Conservation (phyloP, 2,888 invertebrate genomes). For the Spialia ferax region DNA sequence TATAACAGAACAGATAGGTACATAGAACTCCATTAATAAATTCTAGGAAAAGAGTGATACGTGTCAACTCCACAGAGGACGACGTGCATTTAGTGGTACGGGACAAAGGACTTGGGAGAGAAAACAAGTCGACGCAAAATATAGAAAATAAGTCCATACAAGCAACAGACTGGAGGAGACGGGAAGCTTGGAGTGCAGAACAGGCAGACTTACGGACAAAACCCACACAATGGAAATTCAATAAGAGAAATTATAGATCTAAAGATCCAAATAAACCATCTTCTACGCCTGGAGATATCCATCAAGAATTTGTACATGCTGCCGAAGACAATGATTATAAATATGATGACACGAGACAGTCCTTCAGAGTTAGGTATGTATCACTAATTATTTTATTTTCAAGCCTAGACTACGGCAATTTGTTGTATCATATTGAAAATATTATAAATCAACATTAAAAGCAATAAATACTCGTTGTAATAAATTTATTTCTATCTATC, state of each 20-base stretch:
- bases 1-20: conserved; percentile 76
- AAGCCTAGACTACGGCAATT: no score
- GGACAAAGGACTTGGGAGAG: conserved; percentile 90
- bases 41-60: conserved; percentile 91
- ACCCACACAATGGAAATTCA: conserved; percentile 91
- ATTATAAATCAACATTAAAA: no score
- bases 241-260: conserved; percentile 87
- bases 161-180: conserved; percentile 92
- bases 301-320: conserved; percentile 80
- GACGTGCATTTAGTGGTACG: conserved; percentile 91
- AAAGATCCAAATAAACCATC: conserved; percentile 82
- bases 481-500: no score
- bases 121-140: conserved; percentile 92
- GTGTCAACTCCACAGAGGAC: conserved; percentile 91
- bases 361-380: conserved; percentile 72
- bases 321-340: conserved; percentile 80
- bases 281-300: conserved; percentile 78
- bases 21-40: conserved; percentile 85
- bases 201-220: conserved; percentile 89
- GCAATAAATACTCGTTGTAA: no score
- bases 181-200: conserved; percentile 96
- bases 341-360: conserved; percentile 76
- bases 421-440: no score
- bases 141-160: conserved; percentile 91
- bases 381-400: no score